Evolutionary conservation across 2,113 vertebrate genomes (phyloP), one percentile per base, ranked within the genome.

Genomic region (Zeus faber): DNA sequence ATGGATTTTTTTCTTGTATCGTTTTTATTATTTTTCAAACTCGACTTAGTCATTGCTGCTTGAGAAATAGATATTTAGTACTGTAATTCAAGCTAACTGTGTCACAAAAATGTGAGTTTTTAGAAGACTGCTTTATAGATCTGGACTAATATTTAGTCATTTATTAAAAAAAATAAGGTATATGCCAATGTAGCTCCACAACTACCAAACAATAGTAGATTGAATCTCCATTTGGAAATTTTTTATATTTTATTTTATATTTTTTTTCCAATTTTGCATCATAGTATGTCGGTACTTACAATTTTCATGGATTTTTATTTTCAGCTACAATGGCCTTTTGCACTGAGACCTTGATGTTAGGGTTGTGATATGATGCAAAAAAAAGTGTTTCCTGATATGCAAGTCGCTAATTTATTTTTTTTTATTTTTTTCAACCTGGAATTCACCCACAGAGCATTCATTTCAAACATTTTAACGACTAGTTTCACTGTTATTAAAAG

Each of bases 331-430:
- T 87, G 90, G 91, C 85, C 83, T 94, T n/a, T 97, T 95, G 94
- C 94, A 97, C 91, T 93, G 92, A 93, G 85, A 88, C 89, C 88
- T 90, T 91, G 83, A 86, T 45, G 40, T 83, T 80, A 86, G 81
- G 89, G 88, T 87, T 92, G 87, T 91, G 88, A 90, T 88, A 72
- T 88, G 88, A 90, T 85, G 82, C 88, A 85, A 60, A 84, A 86
- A 89, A 39, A 86, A 86, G 70, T 85, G 71, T 92, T 90, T 85
- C 88, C 84, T 86, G 89, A 86, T 89, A 87, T 89, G 90, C 81
- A 81, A 91, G 89, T 89, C 88, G 90, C 85, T 97, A 98, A 98
- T 95, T 98, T 98, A 97, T 98, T 97, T 91, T 87, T 80, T 90
- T 88, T 74, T 88, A 89, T 97, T 91, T 87, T 80, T 90, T 88